phyloP scores from a whole-genome alignment of 1,140 invertebrate species.

The Drosophila pseudoananassae region DNA sequence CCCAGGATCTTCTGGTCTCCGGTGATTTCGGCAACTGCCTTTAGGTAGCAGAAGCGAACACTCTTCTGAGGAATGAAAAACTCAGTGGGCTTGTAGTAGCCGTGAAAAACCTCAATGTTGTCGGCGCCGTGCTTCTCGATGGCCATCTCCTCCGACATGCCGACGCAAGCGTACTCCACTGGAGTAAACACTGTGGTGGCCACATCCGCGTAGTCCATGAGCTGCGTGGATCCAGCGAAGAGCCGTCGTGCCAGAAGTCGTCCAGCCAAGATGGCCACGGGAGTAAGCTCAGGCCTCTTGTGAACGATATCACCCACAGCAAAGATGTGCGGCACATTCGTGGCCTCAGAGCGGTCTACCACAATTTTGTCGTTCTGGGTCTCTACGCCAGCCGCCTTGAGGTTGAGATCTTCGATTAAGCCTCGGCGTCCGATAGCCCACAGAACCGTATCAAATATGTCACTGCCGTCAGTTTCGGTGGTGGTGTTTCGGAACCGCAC shows the following conservation, averaged over 20 bases:
- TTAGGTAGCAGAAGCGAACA: conserved; percentile 91
- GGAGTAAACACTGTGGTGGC: conserved; percentile 99
- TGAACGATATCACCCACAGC: conserved; percentile 98
- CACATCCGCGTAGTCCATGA: conserved; percentile 96
- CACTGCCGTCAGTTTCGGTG: conserved; percentile 86
- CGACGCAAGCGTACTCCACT: conserved; percentile 97
- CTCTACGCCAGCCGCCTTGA: conserved; percentile 89
- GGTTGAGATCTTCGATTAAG: conserved; percentile 88
- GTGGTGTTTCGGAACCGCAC: conserved; percentile 88
- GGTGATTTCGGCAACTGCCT: conserved; percentile 88
- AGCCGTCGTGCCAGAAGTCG: conserved; percentile 91
- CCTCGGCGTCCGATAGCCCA: conserved; percentile 92
- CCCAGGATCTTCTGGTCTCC: conserved; percentile 93
- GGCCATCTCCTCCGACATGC: conserved; percentile 96
- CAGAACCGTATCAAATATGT: conserved; percentile 92
- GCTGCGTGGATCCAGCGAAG: conserved; percentile 86
- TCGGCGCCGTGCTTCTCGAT: conserved; percentile 87
- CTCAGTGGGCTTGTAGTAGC: conserved; percentile 97
- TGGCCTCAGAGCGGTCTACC: conserved; percentile 89
- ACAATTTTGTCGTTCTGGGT: conserved; percentile 87
- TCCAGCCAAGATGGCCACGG: conserved; percentile 98
- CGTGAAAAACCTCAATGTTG: conserved; percentile 94
- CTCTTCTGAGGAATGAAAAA: conserved; percentile 95
- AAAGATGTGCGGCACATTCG: conserved; percentile 94
- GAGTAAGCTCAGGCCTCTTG: conserved; percentile 95